phyloP scores from a whole-genome alignment of 2,888 invertebrate genomes.

The Acronicta psi region DNA sequence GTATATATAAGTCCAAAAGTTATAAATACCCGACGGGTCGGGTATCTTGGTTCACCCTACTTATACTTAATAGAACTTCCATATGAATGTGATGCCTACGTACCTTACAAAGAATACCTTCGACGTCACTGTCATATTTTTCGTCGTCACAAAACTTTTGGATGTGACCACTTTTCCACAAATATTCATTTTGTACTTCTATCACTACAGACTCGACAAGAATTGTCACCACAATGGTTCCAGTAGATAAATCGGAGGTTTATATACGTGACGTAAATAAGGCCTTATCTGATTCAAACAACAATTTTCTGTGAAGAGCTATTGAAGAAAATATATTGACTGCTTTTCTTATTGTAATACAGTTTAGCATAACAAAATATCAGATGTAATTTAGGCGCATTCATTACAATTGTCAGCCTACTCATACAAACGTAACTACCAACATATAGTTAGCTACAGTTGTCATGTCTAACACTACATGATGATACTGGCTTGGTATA shows the following conservation, averaged over 20 bases:
- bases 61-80: neutral
- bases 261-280: constrained; percentile 32
- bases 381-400: constrained; percentile 4
- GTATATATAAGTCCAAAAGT: too few species aligned
- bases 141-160: constrained; percentile 15
- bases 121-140: constrained; percentile 2
- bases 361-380: constrained; percentile 45
- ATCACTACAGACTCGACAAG: constrained; percentile 11
- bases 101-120: constrained; percentile 34
- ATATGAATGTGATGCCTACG: constrained; percentile 27
- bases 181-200: constrained; percentile 37
- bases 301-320: constrained; percentile 17
- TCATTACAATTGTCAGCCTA: neutral
- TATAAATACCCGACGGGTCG: too few species aligned
- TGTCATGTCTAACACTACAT: neutral
- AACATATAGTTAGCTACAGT: too few species aligned
- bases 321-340: constrained; percentile 9
- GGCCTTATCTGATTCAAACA: constrained; percentile 44
- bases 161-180: constrained; percentile 12
- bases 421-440: too few species aligned
- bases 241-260: neutral
- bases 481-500: too few species aligned
- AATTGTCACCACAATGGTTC: constrained; percentile 12
- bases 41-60: too few species aligned
- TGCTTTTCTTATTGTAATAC: constrained; percentile 48